Conservation (phyloP, 2,888 invertebrate genomes). For the Plemyria rubiginata region DNA sequence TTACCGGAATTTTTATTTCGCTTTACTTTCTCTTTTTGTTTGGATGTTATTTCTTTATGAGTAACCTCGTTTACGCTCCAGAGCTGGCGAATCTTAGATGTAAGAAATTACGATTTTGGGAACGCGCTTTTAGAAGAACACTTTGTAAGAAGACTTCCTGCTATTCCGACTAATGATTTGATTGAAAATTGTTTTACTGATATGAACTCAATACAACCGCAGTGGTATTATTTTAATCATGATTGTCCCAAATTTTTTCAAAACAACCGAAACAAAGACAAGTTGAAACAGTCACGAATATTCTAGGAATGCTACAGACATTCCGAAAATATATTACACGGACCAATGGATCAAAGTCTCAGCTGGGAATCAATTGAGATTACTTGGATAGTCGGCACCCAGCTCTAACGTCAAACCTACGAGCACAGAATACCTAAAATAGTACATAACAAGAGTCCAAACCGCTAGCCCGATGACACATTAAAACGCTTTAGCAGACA, state of each 20-base stretch:
- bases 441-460: slow-evolving; percentile 2
- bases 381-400: slow-evolving; percentile 27
- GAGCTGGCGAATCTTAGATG: slow-evolving; percentile 36
- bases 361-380: slow-evolving; percentile 33
- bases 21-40: slow-evolving; percentile 61
- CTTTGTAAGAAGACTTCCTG: neutral
- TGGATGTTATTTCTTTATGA: slow-evolving; percentile 64
- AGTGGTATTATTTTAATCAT: neutral
- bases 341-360: slow-evolving; percentile 16
- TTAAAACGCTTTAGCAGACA: slow-evolving; percentile 36
- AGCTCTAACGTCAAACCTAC: slow-evolving; percentile 29
- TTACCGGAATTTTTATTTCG: slow-evolving; percentile 69
- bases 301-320: neutral
- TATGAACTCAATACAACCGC: neutral
- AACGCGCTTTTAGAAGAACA: slow-evolving; percentile 12
- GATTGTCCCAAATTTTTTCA: too few species aligned
- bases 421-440: slow-evolving; percentile 1
- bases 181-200: too few species aligned
- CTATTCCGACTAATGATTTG: neutral
- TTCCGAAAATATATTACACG: slow-evolving; percentile 6
- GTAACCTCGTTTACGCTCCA: slow-evolving; percentile 55
- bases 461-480: slow-evolving; percentile 33
- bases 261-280: neutral
- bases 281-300: slow-evolving; percentile 1
- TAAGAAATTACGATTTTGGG: slow-evolving; percentile 29